These are phyloP conservation scores for Protaetia brevitarsis DNA, from an alignment of 1,140 invertebrate species.

Conservation along the genomic window DNA sequence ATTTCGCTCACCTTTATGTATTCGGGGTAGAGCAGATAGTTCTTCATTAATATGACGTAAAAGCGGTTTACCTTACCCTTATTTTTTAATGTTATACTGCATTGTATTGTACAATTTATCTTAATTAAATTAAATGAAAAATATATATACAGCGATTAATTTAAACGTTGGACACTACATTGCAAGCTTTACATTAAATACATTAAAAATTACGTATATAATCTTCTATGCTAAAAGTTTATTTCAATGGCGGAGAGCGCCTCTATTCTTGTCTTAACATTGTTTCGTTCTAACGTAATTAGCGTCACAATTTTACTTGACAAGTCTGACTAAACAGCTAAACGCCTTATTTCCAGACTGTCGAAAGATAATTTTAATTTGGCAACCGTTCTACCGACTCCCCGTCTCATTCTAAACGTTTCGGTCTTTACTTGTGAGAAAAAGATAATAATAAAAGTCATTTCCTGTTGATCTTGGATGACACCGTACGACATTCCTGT, in stretches of 20 bases:
- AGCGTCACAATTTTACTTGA: slow-evolving; percentile 33
- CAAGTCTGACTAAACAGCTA: slow-evolving; percentile 30
- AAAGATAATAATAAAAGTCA: slow-evolving; percentile 23
- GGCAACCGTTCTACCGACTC: slow-evolving; percentile 25
- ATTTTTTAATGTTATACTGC: too few relatives aligned
- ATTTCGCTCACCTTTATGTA: too few relatives aligned
- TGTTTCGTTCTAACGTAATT: slow-evolving; percentile 28
- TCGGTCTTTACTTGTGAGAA: neutral
- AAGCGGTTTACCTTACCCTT: too few relatives aligned
- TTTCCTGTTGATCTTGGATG: slow-evolving; percentile 26
- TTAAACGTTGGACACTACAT: too few relatives aligned
- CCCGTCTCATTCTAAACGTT: neutral
- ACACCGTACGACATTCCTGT: neutral
- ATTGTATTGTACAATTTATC: too few relatives aligned
- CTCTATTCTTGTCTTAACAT: slow-evolving; percentile 15
- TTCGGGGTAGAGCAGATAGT: too few relatives aligned
- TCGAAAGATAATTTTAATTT: slow-evolving; percentile 36
- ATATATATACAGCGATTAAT: too few relatives aligned
- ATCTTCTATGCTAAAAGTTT: neutral
- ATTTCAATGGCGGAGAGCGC: neutral
- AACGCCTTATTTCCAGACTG: slow-evolving; percentile 26
- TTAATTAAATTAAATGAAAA: too few relatives aligned
- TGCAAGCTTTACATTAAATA: too few relatives aligned
- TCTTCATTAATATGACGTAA: too few relatives aligned
- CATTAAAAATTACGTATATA: too few relatives aligned